phyloP scores from a whole-genome alignment of 1,140 invertebrate species.

The Zaprionus africanus region DNA sequence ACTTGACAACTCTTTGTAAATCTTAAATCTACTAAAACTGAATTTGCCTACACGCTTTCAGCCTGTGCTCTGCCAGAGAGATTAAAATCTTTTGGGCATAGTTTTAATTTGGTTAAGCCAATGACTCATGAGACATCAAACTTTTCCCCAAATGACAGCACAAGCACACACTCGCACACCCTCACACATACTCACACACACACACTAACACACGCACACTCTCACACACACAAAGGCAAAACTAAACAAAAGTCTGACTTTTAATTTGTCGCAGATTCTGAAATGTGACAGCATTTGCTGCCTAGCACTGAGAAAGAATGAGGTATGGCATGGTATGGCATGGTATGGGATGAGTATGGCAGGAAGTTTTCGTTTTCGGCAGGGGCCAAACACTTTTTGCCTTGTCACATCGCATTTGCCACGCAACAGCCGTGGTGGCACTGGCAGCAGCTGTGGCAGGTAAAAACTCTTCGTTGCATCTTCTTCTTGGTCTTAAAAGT shows the following conservation, averaged over 20 bases:
- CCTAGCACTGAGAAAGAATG: neutral
- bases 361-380: conserved; percentile 4
- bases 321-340: neutral
- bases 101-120: conserved; percentile 51
- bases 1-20: neutral
- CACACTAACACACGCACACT: neutral
- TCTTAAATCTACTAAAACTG: conserved; percentile 15
- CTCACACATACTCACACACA: neutral
- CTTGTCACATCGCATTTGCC: conserved; percentile 9
- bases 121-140: conserved; percentile 40
- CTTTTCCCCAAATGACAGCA: conserved; percentile 45
- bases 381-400: conserved; percentile 32
- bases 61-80: neutral
- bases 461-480: conserved; percentile 39
- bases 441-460: conserved; percentile 16
- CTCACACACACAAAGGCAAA: conserved; percentile 24
- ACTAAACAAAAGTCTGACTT: conserved; percentile 39
- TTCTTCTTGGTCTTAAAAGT: conserved; percentile 54
- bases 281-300: conserved; percentile 58
- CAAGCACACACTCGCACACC: conserved; percentile 33
- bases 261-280: conserved; percentile 66
- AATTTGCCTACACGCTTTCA: conserved; percentile 7
- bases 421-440: conserved; percentile 8
- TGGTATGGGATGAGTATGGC: neutral
- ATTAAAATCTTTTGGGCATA: conserved; percentile 39